Evolutionary conservation across 2,113 vertebrate genomes (phyloP), one percentile per base, ranked within the genome.

Genomic region (Colossoma macropomum): DNA sequence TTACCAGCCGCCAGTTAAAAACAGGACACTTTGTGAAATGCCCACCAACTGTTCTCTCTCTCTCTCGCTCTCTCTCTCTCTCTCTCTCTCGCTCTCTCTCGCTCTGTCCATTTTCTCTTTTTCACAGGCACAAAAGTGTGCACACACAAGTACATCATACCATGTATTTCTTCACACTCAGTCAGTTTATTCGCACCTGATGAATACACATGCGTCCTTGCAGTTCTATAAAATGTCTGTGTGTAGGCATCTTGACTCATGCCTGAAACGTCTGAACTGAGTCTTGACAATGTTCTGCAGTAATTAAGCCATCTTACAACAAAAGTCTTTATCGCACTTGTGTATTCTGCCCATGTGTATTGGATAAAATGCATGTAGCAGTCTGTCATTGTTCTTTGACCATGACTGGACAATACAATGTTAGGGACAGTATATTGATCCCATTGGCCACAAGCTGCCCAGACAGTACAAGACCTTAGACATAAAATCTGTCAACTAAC

Each of bases 1-100:
- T 81, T 21, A 73, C 69, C 68, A 82, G 73, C 69, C 77, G 50
- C 71, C 52, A 79, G 70, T 71, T 56, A 63, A 82, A 80, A 77
- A 77, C 12, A 79, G 56, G 50, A 75, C 48, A 45, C 23, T 41
- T 59, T 19, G 13, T 73, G 70, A 63, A 80, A 84, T 45, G 71
- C 15, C 23, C 69, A 68, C 52, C 34, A 73, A 68, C 75, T 38
- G 34, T 52, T 32, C 25, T 30, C 65, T 75, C 30, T 27, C 71
- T 75, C 69, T 41, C 60, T 62, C 25, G 30, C 38, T 75, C 56
- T 74, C 38, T 81, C 28, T 52, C 15, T 63, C 62, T 76, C 30
- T 48, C 65, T 85, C 71, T 75, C 69, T 41, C 60, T 62, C 25
- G 30, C 38, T 75, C 56, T 74, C 38, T 63, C 62, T 76, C 30